Evolutionary conservation across 2,888 invertebrate species (phyloP), one percentile per base, ranked within the genome.

Genomic region (Pyrocoelia pectoralis): DNA sequence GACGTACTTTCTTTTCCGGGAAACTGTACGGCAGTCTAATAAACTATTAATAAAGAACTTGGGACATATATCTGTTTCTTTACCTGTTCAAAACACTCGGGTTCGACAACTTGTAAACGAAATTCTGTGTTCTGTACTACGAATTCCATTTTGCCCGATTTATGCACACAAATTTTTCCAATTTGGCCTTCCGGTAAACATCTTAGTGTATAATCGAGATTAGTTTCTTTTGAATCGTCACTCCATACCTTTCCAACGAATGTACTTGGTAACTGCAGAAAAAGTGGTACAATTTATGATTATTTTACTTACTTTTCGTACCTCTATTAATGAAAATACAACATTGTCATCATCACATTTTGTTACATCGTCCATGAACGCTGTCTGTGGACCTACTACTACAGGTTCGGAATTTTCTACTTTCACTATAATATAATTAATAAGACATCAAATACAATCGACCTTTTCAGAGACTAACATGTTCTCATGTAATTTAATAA

Each of bases 181-280:
- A 80, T 75, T 72, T 78, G 73, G 2, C 81, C 80, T 68, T 80
- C 81, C 5, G 72, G 61, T 77, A 80, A 77, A 41, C 76, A 72
- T 50, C 64, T 68, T 53, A 80, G 13, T 1, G 53, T 49, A 51
- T 55, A 61, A 38, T 51, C 57, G 33, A 48, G 12, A 54, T 66
- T 19, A 2, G 49, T 43, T 9, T 56, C 54, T 46, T 59, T 43
- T 17, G 74, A 72, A 68, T 79, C 76, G 55, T 80, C 77, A 66
- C 76, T 77, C 6, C 77, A 74, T 12, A 76, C 76, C 70, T 77
- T 77, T 4, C 78, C 79, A 43, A 77, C 74, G 68, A 81, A 75
- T n/a, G 77, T 76, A 68, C 77, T 74, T 19, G 80, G 80, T 55
- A 81, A 64, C 75, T 80, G 71, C 68, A 68, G 68, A 28, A 14